Evolutionary conservation across 2,888 invertebrate genomes (phyloP).

Genomic region (Hermodice carunculata): DNA sequence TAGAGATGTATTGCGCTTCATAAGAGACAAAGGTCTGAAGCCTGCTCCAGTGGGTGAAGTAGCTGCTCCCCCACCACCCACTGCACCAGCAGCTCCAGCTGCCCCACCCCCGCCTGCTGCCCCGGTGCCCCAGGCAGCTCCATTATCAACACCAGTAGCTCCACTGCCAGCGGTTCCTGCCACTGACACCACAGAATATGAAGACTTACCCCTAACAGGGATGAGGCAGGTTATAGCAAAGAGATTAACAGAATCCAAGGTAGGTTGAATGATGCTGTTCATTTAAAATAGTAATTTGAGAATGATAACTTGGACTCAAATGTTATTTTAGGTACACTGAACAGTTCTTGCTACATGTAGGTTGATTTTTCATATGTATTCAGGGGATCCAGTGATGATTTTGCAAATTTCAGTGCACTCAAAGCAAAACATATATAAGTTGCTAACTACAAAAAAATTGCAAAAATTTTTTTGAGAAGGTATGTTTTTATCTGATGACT

Average conservation of each 20-base stretch:
- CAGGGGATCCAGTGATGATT: too few species aligned
- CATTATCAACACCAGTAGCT: neutral
- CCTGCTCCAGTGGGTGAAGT: slow-evolving; percentile 34
- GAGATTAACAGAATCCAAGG: slow-evolving; percentile 77
- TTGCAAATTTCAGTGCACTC: too few species aligned
- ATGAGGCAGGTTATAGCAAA: slow-evolving; percentile 78
- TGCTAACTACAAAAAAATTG: too few species aligned
- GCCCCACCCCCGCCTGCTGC: slow-evolving; percentile 20
- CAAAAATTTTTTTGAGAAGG: too few species aligned
- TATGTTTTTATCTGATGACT: too few species aligned
- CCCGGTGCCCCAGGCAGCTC: neutral
- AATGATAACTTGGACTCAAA: too few species aligned
- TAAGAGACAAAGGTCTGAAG: slow-evolving; percentile 50
- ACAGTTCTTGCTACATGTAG: too few species aligned
- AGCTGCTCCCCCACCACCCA: slow-evolving; percentile 37
- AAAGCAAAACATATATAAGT: too few species aligned
- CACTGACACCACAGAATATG: slow-evolving; percentile 41
- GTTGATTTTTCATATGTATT: too few species aligned
- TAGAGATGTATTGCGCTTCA: slow-evolving; percentile 62
- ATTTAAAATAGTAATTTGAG: too few species aligned
- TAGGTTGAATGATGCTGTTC: slow-evolving; percentile 41
- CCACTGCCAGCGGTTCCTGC: neutral
- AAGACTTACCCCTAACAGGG: slow-evolving; percentile 75
- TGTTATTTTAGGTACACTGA: too few species aligned
- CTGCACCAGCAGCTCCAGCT: slow-evolving; percentile 24